Evolutionary conservation across 2,888 invertebrate genomes (phyloP), one percentile per base, ranked within the genome.

Genomic region (Phaedon cochleariae): DNA sequence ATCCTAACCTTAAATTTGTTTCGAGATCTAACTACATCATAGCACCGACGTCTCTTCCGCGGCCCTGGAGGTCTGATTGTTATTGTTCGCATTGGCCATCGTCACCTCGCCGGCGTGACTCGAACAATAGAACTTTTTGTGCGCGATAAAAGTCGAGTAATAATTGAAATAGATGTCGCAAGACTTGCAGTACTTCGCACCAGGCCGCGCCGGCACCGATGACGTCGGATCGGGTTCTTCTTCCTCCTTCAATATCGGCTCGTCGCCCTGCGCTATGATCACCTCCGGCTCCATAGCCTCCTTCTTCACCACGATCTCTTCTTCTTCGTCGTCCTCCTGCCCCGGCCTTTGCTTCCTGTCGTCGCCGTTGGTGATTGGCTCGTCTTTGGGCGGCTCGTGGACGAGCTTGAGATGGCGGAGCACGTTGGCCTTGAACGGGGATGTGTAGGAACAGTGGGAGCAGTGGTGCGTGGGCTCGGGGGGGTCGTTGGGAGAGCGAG

Each of bases 101-200:
- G 82, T 79, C 51, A 84, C 81, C 74, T 91, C 91, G 63, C 90
- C 90, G 48, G 89, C 88, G 74, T 90, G 90, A 67, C 90, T 90
- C 71, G 88, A 90, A 85, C 97, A 97, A 82, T 97, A 97, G 84
- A 94, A 97, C 84, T 96, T 95, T 84, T 97, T 97, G 83, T 98
- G 97, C 0, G 97, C 97, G 76, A 96, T 89, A 82, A 92, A 97
- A 2, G 96, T 95, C 76, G 93, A 92, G 73, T 93, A 88, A 81
- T 95, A 96, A 77, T 93, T 96, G 85, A 97, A 98, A 52, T 94
- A 93, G 76, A 97, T 97, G 85, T 97, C 95, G 85, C 97, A 97
- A 46, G 95, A 92, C 80, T 95, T 94, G 85, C 97, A 98, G 84
- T 96, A 96, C 80, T 95, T 94, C 2, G 89, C 87, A 7, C 87